Percentiles rank a stretch among this genome's conserved stretches.
phyloP scores from a whole-genome alignment of 1,140 invertebrate genomes.

The Dufourea novaeangliae region DNA sequence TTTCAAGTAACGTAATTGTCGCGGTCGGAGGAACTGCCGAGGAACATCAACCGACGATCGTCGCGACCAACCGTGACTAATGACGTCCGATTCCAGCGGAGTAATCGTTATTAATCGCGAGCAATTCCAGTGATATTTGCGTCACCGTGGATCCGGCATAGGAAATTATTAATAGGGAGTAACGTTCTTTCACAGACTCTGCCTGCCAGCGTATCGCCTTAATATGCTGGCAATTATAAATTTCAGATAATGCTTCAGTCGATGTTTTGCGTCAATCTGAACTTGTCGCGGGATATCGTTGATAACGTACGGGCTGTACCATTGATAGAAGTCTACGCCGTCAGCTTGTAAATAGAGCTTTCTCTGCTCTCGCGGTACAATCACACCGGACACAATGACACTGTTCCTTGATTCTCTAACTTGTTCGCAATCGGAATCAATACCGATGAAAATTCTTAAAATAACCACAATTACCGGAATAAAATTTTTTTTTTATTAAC shows the following conservation, averaged over 20 bases:
- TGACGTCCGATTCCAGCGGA: background rate
- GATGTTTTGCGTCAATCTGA: background rate
- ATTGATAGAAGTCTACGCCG: background rate
- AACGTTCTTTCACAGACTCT: background rate
- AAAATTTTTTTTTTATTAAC: no score
- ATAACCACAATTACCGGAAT: no score
- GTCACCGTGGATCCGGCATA: slow-evolving; percentile 25
- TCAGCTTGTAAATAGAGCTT: background rate
- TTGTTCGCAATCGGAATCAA: no score
- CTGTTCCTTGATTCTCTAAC: no score
- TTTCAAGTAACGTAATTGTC: background rate
- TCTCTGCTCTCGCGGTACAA: background rate
- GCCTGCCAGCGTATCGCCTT: background rate
- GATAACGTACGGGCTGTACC: background rate
- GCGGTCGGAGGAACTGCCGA: background rate
- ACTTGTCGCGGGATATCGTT: background rate
- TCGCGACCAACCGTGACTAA: background rate
- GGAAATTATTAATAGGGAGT: slow-evolving; percentile 23
- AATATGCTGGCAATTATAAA: background rate
- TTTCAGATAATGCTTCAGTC: slow-evolving; percentile 6
- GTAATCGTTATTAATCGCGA: background rate
- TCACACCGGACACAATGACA: background rate
- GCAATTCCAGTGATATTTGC: slow-evolving; percentile 23
- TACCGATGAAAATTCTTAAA: no score
- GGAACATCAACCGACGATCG: background rate